These are phyloP conservation scores for Electrona antarctica DNA, from an alignment of 2,113 vertebrate species.

Conservation along the genomic window DNA sequence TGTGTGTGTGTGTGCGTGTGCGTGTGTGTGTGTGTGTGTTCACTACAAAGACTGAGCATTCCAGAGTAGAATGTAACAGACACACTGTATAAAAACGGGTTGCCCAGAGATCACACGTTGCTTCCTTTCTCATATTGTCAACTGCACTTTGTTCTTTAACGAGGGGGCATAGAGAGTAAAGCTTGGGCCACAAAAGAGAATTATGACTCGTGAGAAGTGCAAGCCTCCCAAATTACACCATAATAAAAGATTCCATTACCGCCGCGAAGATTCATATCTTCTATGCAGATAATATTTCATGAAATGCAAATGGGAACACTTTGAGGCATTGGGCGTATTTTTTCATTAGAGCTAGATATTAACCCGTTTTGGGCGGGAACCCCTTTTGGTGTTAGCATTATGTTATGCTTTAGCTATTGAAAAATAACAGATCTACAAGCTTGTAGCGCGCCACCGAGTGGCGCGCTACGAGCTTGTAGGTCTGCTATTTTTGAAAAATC, in stretches of 20 bases:
- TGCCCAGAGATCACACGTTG: neutral
- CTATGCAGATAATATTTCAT: slow-evolving; percentile 39
- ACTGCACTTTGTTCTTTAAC: slow-evolving; percentile 49
- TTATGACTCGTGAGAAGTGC: slow-evolving; percentile 47
- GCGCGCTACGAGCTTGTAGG: no score
- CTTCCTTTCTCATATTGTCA: neutral
- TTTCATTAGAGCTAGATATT: slow-evolving; percentile 44
- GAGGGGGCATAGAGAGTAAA: slow-evolving; percentile 35
- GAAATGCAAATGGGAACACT: slow-evolving; percentile 50
- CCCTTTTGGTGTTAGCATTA: no score
- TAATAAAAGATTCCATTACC: slow-evolving; percentile 67
- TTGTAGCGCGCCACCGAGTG: no score
- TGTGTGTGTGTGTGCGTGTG: slow-evolving; percentile 16
- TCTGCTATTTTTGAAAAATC: no score
- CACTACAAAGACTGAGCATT: neutral
- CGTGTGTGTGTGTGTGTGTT: slow-evolving; percentile 6
- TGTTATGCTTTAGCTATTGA: no score
- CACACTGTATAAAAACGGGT: neutral
- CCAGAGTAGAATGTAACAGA: neutral
- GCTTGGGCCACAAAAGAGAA: slow-evolving; percentile 28
- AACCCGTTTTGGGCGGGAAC: no score
- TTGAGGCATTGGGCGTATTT: slow-evolving; percentile 3
- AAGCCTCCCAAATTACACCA: slow-evolving; percentile 53
- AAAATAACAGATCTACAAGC: no score
- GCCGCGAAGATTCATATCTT: slow-evolving; percentile 51